Percentiles rank a stretch among this genome's conserved stretches.
Conservation (phyloP, 2,888 invertebrate genomes). For the Synanthedon tipuliformis region DNA sequence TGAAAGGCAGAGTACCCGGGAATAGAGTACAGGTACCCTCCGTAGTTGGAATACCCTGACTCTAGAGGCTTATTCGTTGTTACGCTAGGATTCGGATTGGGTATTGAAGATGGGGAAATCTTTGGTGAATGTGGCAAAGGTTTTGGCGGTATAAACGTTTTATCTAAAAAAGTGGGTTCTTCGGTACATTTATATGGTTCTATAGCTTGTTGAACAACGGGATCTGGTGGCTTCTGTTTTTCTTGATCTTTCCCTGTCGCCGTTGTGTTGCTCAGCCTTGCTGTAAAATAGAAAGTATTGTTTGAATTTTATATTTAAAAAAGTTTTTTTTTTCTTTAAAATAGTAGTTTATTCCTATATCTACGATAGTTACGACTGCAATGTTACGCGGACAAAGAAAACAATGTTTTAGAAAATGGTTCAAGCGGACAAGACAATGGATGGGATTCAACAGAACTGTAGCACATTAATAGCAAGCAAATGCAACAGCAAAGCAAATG, state of each 20-base stretch:
- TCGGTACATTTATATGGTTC: constrained; percentile 33
- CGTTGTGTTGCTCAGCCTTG: constrained; percentile 11
- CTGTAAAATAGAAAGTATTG: constrained; percentile 16
- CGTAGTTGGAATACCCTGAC: constrained; percentile 41
- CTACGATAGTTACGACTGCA: background rate
- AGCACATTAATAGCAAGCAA: too few species aligned
- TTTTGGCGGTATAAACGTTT: constrained; percentile 38
- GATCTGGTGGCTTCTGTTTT: background rate
- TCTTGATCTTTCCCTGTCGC: constrained; percentile 5
- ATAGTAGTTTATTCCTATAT: background rate
- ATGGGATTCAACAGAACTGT: too few species aligned
- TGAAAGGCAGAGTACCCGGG: constrained; percentile 64
- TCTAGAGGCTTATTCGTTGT: constrained; percentile 44
- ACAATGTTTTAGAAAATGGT: too few species aligned
- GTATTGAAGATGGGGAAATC: constrained; percentile 63
- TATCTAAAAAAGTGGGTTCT: constrained; percentile 33
- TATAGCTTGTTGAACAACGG: constrained; percentile 10
- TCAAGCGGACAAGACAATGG: too few species aligned
- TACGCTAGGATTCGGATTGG: constrained; percentile 57
- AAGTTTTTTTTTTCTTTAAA: background rate
- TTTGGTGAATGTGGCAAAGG: constrained; percentile 48
- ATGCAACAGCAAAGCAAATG: too few species aligned
- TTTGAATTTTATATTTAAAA: too few species aligned
- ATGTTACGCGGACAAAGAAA: background rate
- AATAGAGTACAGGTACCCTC: constrained; percentile 50